These are phyloP conservation scores for Microtus ochrogaster DNA, from an alignment of 2,113 vertebrate genomes.

Conservation along the genomic window DNA sequence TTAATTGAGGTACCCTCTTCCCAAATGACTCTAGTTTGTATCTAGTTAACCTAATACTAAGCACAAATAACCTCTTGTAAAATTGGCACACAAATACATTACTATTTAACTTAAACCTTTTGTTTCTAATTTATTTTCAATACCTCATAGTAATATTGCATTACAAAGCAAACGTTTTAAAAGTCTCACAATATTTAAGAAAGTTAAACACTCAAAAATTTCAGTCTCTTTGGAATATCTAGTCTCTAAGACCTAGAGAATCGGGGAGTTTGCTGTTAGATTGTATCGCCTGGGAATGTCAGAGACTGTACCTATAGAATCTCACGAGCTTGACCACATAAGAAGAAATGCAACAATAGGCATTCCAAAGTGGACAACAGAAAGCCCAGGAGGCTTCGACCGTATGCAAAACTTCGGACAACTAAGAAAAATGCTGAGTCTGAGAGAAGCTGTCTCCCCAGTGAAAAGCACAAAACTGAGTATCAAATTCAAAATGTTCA, in stretches of 20 bases:
- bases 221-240: background rate
- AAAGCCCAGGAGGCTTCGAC: background rate
- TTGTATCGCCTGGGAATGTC: background rate
- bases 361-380: background rate
- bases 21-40: no score
- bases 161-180: background rate
- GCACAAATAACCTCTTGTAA: background rate
- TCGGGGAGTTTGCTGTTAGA: background rate
- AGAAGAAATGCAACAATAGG: background rate
- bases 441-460: background rate
- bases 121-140: background rate
- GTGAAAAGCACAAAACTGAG: background rate
- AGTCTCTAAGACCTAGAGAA: background rate
- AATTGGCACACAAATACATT: background rate
- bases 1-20: background rate
- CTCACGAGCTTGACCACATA: background rate
- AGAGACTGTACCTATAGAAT: background rate
- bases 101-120: background rate
- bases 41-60: no score
- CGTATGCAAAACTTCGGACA: background rate
- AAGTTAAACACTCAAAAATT: no score
- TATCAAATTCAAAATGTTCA: background rate
- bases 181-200: background rate
- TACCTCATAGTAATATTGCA: background rate
- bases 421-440: no score